Conservation (phyloP, 2,113 vertebrate species). For the Xiphorhynchus elegans region DNA sequence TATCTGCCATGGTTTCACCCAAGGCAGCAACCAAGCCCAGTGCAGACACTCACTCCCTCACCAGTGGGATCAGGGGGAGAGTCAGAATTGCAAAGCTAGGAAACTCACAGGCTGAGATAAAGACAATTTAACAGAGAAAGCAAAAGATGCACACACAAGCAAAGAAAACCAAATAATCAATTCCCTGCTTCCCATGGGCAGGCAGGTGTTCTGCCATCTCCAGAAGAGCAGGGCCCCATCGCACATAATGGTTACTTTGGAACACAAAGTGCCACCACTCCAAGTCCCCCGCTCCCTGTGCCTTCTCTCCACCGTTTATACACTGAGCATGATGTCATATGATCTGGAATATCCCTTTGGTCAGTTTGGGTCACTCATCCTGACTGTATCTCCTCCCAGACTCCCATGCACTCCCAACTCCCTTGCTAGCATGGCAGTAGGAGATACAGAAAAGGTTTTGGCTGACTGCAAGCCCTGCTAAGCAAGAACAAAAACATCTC, state of each 20-base stretch:
- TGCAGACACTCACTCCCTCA: fast-evolving
- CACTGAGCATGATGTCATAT: neutral
- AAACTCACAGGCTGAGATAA: neutral
- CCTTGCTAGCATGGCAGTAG: neutral
- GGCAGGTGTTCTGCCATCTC: neutral
- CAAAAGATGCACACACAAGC: neutral
- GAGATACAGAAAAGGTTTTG: neutral
- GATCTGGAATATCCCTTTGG: neutral
- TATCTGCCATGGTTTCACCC: neutral
- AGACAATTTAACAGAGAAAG: neutral
- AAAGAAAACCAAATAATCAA: neutral
- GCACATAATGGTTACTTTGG: fast-evolving
- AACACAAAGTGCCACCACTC: neutral
- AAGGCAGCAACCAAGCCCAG: neutral
- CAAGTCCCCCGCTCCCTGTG: neutral
- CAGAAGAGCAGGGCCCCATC: too few species aligned
- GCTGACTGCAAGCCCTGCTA: neutral
- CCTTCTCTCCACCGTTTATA: neutral
- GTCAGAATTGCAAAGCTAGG: neutral
- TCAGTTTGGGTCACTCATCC: neutral
- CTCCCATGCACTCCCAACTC: neutral
- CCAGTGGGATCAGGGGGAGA: neutral
- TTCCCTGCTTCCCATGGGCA: neutral
- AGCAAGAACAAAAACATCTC: neutral
- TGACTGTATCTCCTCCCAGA: neutral